Evolutionary conservation across 2,888 invertebrate species (phyloP).

Genomic region (Lamellibrachia satsuma): DNA sequence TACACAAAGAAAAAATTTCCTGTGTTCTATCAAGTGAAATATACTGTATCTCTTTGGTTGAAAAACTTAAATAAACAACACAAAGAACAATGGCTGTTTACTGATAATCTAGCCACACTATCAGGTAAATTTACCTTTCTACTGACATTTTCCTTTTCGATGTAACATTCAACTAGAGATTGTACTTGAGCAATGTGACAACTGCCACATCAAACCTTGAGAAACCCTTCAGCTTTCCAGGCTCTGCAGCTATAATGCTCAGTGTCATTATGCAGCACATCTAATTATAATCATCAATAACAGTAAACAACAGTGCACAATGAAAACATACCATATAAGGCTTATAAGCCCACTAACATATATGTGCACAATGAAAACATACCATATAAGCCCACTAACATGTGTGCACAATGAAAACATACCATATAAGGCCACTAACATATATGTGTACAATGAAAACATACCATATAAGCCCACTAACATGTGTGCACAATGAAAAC

Average conservation of each 20-base stretch:
- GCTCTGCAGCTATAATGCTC: background rate
- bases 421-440: background rate
- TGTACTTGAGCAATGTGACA: background rate
- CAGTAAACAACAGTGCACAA: background rate
- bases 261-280: background rate
- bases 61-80: background rate
- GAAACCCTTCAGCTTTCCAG: background rate
- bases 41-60: background rate
- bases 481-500: background rate
- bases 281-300: background rate
- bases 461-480: background rate
- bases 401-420: background rate
- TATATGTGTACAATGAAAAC: background rate
- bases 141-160: background rate
- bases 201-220: background rate
- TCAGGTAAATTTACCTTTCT: background rate
- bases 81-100: background rate
- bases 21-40: background rate
- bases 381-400: background rate
- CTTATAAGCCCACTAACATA: background rate
- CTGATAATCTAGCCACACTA: background rate
- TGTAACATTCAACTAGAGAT: background rate
- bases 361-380: background rate
- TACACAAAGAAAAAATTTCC: background rate
- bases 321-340: background rate